phyloP scores from a whole-genome alignment of 2,113 vertebrate species.

The Galbula dea region DNA sequence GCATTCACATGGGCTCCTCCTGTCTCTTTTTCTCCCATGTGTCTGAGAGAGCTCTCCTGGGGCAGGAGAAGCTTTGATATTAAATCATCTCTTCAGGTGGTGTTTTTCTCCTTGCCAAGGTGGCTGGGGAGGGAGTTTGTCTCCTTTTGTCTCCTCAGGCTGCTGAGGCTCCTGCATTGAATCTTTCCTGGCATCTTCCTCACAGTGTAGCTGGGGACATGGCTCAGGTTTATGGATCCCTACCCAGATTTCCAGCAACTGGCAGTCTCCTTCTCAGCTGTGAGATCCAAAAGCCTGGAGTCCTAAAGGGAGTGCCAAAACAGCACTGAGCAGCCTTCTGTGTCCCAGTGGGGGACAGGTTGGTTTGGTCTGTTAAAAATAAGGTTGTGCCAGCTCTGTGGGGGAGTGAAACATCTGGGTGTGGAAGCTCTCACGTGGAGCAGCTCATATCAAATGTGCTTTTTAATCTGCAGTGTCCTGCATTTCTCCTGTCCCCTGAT shows the following conservation, averaged over 20 bases:
- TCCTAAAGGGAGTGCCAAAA: background rate
- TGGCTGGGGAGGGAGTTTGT: background rate
- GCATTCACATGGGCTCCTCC: background rate
- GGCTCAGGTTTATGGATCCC: background rate
- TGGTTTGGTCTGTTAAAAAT: conserved; percentile 4
- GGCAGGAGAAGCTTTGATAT: background rate
- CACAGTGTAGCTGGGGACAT: fast-evolving
- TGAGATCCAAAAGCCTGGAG: background rate
- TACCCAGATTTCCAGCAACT: background rate
- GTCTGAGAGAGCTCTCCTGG: background rate
- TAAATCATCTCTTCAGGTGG: background rate
- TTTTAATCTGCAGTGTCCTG: background rate
- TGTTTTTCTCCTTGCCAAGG: background rate
- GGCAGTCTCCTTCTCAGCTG: background rate
- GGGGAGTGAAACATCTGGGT: background rate
- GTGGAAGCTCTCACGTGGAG: background rate
- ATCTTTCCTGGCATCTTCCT: background rate
- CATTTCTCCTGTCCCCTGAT: background rate
- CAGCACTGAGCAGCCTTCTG: background rate
- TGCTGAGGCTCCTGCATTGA: background rate
- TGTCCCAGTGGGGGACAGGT: background rate
- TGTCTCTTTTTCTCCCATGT: background rate
- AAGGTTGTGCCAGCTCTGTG: background rate
- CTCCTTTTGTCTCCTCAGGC: background rate
- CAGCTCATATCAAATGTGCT: background rate